These are phyloP conservation scores for Mamestra configurata DNA, from an alignment of 1,140 invertebrate genomes.

Conservation along the genomic window DNA sequence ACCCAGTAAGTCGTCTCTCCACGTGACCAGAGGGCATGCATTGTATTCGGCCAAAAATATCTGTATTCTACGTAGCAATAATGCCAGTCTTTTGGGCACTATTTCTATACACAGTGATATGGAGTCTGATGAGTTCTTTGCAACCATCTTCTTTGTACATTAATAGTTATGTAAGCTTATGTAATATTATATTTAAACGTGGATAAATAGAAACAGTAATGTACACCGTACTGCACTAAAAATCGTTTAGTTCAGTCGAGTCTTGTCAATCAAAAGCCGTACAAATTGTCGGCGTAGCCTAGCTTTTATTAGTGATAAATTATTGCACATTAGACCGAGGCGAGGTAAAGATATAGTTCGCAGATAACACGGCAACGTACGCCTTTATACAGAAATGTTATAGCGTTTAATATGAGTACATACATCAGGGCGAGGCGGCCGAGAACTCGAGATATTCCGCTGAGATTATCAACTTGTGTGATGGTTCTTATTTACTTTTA, in stretches of 20 bases:
- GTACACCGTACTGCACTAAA: neutral
- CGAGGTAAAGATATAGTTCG: slow-evolving; percentile 25
- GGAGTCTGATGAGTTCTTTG: too few species aligned
- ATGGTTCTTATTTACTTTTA: slow-evolving; percentile 21
- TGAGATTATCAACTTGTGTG: slow-evolving; percentile 9
- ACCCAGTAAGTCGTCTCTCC: too few species aligned
- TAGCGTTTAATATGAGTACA: slow-evolving; percentile 6
- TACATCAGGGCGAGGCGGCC: slow-evolving; percentile 15
- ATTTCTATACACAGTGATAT: too few species aligned
- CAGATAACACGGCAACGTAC: neutral
- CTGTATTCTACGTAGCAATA: too few species aligned
- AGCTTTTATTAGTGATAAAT: slow-evolving; percentile 37
- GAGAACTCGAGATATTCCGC: neutral
- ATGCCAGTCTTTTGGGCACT: too few species aligned
- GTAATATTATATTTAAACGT: too few species aligned
- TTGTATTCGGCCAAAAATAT: too few species aligned
- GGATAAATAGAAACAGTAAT: neutral
- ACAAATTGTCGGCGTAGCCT: slow-evolving; percentile 41
- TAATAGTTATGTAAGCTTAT: too few species aligned
- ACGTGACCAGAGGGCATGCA: too few species aligned
- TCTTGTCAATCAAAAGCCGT: slow-evolving; percentile 27
- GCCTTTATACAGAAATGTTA: slow-evolving; percentile 20
- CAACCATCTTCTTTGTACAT: too few species aligned
- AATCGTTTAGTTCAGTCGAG: neutral
- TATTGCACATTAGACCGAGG: neutral